Evolutionary conservation across 2,888 invertebrate species (phyloP), one percentile per base, ranked within the genome.

Genomic region (Phalera bucephala): DNA sequence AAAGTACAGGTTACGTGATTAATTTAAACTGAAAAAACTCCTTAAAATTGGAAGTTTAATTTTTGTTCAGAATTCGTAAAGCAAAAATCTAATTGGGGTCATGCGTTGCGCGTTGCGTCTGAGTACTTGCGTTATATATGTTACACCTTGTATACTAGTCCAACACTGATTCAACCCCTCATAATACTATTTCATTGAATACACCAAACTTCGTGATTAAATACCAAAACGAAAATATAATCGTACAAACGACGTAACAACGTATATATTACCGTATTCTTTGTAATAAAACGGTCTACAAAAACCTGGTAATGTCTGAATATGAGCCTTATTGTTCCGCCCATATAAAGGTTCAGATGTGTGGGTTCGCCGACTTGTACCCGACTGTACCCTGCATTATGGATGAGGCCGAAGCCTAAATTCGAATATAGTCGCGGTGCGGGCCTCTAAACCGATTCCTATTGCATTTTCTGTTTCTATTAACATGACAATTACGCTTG

Each of bases 351-450:
- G 58, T 54, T 54, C 52, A 55, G 54, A 60, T 50, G 45, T 51
- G 58, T 62, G 52, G 61, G 62, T 65, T 66, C 63, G 64, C 54
- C 54, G 58, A 65, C 68, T 70, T 56, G 29, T 29, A n/a, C n/a
- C n/a, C n/a, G n/a, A n/a, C n/a, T n/a, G n/a, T n/a, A 55, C 47
- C 52, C 55, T 85, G 73, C 76, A 85, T 84, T 78, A 84, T 80
- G 66, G 53, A 85, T 85, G 80, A 85, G 84, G 80, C 79, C 80
- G 71, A 69, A 68, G 67, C 78, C 78, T 72, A 69, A 74, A 80
- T 82, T 73, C 65, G 52, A 49, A 53, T 46, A 52, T 27, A 58
- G 56, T 60, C 45, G 47, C 61, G 68, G 66, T 63, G 64, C 58
- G 65, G 61, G 61, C 35, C 40, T 48, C 40, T 47, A 49, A 35